These are phyloP conservation scores for Sebastes fasciatus DNA, from an alignment of 2,113 vertebrate genomes.

Conservation along the genomic window DNA sequence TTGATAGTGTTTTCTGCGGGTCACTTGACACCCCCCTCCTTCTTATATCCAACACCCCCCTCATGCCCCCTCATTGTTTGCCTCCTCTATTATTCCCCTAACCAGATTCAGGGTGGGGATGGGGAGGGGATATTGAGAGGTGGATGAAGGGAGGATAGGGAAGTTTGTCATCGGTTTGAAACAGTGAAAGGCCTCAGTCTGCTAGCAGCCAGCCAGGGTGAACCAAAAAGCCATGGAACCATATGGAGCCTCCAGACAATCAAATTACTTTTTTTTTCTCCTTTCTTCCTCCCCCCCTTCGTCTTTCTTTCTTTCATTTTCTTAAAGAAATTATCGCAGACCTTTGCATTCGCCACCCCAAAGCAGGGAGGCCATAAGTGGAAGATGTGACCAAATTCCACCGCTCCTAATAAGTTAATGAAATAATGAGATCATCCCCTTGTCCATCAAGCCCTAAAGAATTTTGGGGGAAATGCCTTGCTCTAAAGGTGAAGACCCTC, in stretches of 20 bases:
- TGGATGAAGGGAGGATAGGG: conserved; percentile 76
- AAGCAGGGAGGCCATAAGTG: conserved; percentile 37
- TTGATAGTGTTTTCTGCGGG: conserved; percentile 85
- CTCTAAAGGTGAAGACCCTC: conserved; percentile 34
- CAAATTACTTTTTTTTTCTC: conserved; percentile 76
- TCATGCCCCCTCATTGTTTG: conserved; percentile 76
- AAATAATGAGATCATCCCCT: conserved; percentile 80
- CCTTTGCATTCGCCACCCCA: conserved; percentile 60
- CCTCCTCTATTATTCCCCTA: conserved; percentile 83
- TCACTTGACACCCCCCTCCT: conserved; percentile 82
- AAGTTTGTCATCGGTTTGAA: conserved; percentile 79
- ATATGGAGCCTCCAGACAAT: conserved; percentile 82
- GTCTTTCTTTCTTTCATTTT: conserved; percentile 55
- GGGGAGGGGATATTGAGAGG: conserved; percentile 60
- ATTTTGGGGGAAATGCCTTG: conserved; percentile 19
- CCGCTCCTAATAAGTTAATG: conserved; percentile 81
- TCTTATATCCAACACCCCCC: conserved; percentile 55
- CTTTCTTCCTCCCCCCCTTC: conserved; percentile 24
- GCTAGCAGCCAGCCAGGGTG: conserved; percentile 67
- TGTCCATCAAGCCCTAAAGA: conserved; percentile 62
- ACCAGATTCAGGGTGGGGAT: conserved; percentile 82
- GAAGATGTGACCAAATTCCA: conserved; percentile 70
- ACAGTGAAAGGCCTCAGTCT: conserved; percentile 72
- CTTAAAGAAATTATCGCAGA: conserved; percentile 75
- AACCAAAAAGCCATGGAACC: conserved; percentile 70